Base-by-base conservation (phyloP, 2,113 vertebrate species). In the Meriones unguiculatus region DNA sequence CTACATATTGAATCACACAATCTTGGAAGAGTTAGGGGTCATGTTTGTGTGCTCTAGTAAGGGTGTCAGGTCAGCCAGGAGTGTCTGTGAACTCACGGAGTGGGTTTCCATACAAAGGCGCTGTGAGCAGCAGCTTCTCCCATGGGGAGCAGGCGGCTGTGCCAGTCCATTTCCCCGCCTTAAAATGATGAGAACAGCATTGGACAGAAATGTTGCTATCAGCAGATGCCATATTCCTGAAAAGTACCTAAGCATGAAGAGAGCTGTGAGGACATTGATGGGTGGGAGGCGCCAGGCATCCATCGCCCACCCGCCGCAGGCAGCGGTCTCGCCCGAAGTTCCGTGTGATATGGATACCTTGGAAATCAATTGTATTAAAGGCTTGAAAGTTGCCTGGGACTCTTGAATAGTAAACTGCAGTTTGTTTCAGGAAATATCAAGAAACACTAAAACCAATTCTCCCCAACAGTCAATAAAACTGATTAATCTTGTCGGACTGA, bases 91-190 rank as follows among this genome's bases (percentile, higher is more conserved):
- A 88, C 94, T 96, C 94, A 94, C 76, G 64, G 96, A 87, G 84
- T 54, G 93, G 62, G 77, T 94, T 76, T 95, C 64, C 69, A 81
- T 72, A 93, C 92, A 96, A 97, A 97, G 80, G 65, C 84, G 81
- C 65, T 91, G 73, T 20, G 81, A 67, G 84, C 46, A 89, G 92
- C 92, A 95, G 80, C 94, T 97, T 89, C 96, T 91, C 82, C 86
- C 96, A 96, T 95, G 82, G 95, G 96, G 95, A 97, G 96, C 97
- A 96, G 95, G 96, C 96, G 89, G 95, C 77, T 87, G 59, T 73
- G 72, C 92, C 90, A 87, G 69, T 94, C 85, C 84, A 94, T 59
- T 62, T 62, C 5, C 18, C 41, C 91, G 87, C 57, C 85, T 93
- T 92, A 81, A 93, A 96, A 95, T 84, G 96, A 96, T 94, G 64